Conservation (phyloP, 2,113 vertebrate species). For the Eubucco bourcierii region DNA sequence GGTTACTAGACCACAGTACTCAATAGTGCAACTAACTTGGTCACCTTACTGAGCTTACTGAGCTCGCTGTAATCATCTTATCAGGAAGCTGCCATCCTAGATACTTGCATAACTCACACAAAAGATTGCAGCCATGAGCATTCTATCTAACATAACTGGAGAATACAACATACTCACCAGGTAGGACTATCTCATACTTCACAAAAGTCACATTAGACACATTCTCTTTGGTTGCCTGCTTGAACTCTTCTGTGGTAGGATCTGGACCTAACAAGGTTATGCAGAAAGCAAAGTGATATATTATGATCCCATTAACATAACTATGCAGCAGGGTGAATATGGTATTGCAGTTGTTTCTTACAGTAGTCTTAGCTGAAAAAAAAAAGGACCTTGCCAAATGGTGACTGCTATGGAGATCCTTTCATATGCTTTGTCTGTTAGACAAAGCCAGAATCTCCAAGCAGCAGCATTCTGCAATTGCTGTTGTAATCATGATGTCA, state of each 20-base stretch:
- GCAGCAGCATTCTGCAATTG: not conserved
- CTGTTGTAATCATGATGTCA: accelerated
- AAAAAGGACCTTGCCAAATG: not conserved
- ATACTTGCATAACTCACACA: not conserved
- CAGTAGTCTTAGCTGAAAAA: not conserved
- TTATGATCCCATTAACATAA: not conserved
- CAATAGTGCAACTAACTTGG: not conserved
- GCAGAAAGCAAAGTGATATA: not conserved
- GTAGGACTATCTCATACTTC: conserved; percentile 34
- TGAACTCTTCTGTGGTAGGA: not conserved
- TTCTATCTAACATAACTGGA: not conserved
- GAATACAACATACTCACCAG: conserved; percentile 43
- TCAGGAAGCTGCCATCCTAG: not conserved
- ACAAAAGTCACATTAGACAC: not conserved
- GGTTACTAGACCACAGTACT: not conserved
- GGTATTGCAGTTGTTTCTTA: not conserved
- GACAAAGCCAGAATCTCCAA: not conserved
- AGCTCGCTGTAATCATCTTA: not conserved
- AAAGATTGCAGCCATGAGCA: not conserved
- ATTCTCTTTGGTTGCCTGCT: not conserved
- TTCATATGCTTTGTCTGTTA: not conserved
- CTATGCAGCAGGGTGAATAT: not conserved
- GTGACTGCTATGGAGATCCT: not conserved
- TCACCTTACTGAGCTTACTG: not conserved
- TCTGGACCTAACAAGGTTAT: conserved; percentile 1